Evolutionary conservation across 2,113 vertebrate species (phyloP), one percentile per base, ranked within the genome.

Genomic region (Formicarius rufipectus): DNA sequence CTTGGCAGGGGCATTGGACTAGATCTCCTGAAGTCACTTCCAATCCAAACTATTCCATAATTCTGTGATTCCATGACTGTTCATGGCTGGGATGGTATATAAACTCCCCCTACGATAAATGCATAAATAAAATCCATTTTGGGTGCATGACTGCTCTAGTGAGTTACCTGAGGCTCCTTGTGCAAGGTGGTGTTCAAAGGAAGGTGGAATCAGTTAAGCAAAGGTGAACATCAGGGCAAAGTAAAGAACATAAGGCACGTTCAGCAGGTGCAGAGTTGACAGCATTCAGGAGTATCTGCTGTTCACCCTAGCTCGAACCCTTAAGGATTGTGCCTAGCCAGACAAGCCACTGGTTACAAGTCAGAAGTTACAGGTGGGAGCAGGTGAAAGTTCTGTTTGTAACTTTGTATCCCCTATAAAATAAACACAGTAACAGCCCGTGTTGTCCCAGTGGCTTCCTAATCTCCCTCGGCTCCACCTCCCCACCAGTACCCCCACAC

Each of bases 401-500:
- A 72, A 28, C 31, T 10, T 7, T 14, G 35, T 18, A 52, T 39
- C 17, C 55, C 22, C 7, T 53, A 20, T n/a, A 83, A 78, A 60
- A 55, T 9, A 72, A 72, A 55, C 35, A 45, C 27, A 37, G n/a
- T 33, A 59, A 47, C 6, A 39, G 35, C 15, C 37, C 11, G 5
- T 1, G 14, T 5, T 55, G 28, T 25, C 47, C 28, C 25, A 15
- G 30, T 31, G 28, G 20, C 42, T 77, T 47, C 35, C 75, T 49
- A 31, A 60, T 64, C n/a, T 13, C 21, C 14, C 39, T 14, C 17
- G 0, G 1, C 23, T 62, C n/a, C 8, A 3, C 33, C 12, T 58
- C 15, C 20, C 20, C 9, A 5, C 7, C 1, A 0, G 9, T 42
- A 40, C 6, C 22, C 19, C 12, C 4, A 22, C 12, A 73, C 12